Evolutionary conservation across 1,140 invertebrate species (phyloP), one percentile per base, ranked within the genome.

Genomic region (Argopecten irradians): DNA sequence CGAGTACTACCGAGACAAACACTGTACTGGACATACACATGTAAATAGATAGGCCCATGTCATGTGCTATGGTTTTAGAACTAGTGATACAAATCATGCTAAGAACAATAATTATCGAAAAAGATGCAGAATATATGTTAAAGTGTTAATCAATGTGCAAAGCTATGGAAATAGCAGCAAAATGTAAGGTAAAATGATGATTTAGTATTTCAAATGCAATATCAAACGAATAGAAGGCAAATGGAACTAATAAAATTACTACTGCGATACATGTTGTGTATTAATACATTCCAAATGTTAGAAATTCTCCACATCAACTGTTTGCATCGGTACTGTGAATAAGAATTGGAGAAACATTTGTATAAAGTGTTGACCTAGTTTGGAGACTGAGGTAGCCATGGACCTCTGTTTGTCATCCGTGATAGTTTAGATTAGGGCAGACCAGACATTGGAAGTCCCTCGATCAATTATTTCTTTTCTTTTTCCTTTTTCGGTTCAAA

Each of bases 121-220:
- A 71, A 71, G 55, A 71, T 71, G 55, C 55, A 71, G n/a, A 71
- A 71, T 71, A 55, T 55, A 71, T 71, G 55, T 71, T 71, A 71
- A 71, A 71, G 55, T 71, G 55, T 71, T 71, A 71, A n/a, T n/a
- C n/a, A n/a, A 71, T 71, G 55, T 71, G 55, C 55, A 71, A 71
- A 71, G 55, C 55, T n/a, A 71, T 71, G 55, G 55, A 71, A 71
- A 71, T n/a, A 71, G 55, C 55, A 71, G 55, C 55, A 71, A 71
- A 71, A 71, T 71, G 55, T 71, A 71, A 71, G 55, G n/a, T 71
- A 71, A 71, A 71, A 71, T 71, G 55, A 71, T n/a, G 55, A 28
- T 71, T 71, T 71, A 71, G 55, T 71, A 71, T 71, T 71, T 71
- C 55, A 71, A 71, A 71, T 71, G 55, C 55, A 71, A n/a, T 71